Evolutionary conservation across 2,797 vertebrate genomes (phyloP), one percentile per base, ranked within the genome.

Genomic region (Centropyge bicolor): DNA sequence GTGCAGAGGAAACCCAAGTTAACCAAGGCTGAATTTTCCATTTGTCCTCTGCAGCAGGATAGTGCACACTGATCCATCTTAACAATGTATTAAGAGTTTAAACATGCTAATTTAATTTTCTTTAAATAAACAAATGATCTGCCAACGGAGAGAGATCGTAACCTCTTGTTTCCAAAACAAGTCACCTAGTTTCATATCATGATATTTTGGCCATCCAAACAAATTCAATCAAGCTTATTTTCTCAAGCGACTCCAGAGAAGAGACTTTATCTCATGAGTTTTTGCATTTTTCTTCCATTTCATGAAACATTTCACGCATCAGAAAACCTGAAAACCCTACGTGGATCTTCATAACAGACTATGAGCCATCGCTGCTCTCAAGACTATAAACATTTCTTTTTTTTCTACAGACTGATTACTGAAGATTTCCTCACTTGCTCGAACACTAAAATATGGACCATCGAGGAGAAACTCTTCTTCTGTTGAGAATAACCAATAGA

Each of bases 1-100:
- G 67, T 46, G 55, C 71, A 48, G 24, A 64, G 65, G 46, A 85
- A 76, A 64, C 41, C 45, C 61, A 10, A 46, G 56, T 78, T 70
- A 49, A 35, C 36, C 59, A 7, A 69, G 60, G 56, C 41, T 17
- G 3, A 8, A 52, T 65, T 79, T 64, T 59, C 69, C 38, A 52
- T 78, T 68, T 52, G n/a, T 69, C 54, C 67, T 57, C 16, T 17
- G 13, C 69, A 67, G 71, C 24, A 31, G 0, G 0, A 8, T 11
- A 17, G 59, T 31, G 38, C 54, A 10, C 36, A n/a, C 41, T n/a
- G 27, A 61, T 61, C 16, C 27, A n/a, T 17, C 22, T 4, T 16
- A 56, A 43, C 16, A 1, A 38, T 1, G 27, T 56, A 6, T 17
- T n/a, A 5, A 16, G 13, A 17, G 4, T 65, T 49, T 41, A 8